Evolutionary conservation across 2,888 invertebrate genomes (phyloP).

Genomic region (Arrhopalites spinosus): DNA sequence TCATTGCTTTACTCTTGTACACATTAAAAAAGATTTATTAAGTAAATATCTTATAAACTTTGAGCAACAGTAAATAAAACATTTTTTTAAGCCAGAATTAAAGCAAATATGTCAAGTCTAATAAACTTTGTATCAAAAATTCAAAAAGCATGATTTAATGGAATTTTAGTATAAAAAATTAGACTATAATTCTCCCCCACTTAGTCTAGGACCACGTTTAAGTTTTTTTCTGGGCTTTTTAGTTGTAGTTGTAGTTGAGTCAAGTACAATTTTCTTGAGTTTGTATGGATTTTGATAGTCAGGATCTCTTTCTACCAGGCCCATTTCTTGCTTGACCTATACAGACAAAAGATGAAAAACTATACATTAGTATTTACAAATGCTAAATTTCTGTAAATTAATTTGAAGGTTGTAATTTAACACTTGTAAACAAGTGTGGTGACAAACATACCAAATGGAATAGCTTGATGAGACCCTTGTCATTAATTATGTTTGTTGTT

Average conservation of each 20-base stretch:
- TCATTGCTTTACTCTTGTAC: no score
- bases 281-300: slow-evolving; percentile 52
- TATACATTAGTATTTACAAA: neutral
- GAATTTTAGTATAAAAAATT: neutral
- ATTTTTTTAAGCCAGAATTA: no score
- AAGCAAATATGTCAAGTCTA: no score
- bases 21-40: no score
- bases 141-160: no score
- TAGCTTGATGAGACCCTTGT: slow-evolving; percentile 44
- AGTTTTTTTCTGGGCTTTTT: slow-evolving; percentile 50
- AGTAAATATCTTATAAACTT: no score
- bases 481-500: slow-evolving; percentile 44
- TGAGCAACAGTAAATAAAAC: no score
- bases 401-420: no score
- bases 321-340: slow-evolving; percentile 51
- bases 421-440: slow-evolving; percentile 1
- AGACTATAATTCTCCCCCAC: slow-evolving; percentile 44
- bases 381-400: no score
- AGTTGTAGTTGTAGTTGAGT: slow-evolving; percentile 45
- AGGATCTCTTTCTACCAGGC: slow-evolving; percentile 47
- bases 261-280: slow-evolving; percentile 35
- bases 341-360: neutral
- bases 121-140: no score
- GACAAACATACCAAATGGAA: slow-evolving; percentile 42
- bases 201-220: slow-evolving; percentile 47